These are phyloP conservation scores for Ophion ventricosus DNA, from an alignment of 2,888 invertebrate species.

Conservation along the genomic window DNA sequence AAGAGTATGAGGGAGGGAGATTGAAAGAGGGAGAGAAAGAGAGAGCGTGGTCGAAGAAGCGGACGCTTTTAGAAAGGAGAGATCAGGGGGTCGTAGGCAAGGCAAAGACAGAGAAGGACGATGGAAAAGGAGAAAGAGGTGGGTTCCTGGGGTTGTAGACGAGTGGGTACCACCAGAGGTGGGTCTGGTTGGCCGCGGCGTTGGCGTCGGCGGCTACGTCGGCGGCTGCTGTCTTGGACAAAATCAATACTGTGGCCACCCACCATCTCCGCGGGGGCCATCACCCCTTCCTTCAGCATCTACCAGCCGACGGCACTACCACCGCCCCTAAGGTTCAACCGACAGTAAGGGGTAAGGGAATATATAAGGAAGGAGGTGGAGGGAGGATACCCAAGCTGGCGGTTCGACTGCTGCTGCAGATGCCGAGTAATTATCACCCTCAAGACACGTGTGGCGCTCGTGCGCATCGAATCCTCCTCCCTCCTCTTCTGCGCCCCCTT, in stretches of 20 bases:
- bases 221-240: slow-evolving; percentile 82
- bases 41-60: slow-evolving; percentile 34
- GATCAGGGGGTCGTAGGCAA: slow-evolving; percentile 45
- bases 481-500: slow-evolving; percentile 55
- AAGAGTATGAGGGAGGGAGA: slow-evolving; percentile 44
- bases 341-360: slow-evolving; percentile 75
- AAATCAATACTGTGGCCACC: slow-evolving; percentile 83
- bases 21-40: slow-evolving; percentile 47
- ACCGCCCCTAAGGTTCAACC: slow-evolving; percentile 66
- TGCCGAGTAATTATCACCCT: slow-evolving; percentile 84
- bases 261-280: slow-evolving; percentile 72
- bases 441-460: slow-evolving; percentile 83
- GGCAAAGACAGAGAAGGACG: slow-evolving; percentile 46
- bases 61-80: slow-evolving; percentile 51
- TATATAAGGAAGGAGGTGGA: slow-evolving; percentile 76
- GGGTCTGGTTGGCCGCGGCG: slow-evolving; percentile 83
- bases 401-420: slow-evolving; percentile 80
- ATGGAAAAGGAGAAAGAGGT: slow-evolving; percentile 65
- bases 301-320: slow-evolving; percentile 67
- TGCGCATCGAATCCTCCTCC: slow-evolving; percentile 74
- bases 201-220: slow-evolving; percentile 78
- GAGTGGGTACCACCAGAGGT: slow-evolving; percentile 82
- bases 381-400: slow-evolving; percentile 70
- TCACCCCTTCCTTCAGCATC: slow-evolving; percentile 74
- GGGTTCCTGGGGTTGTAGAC: slow-evolving; percentile 73